A percentile compares a stretch with the other conserved stretches of the same genome.
Conservation (phyloP, 2,113 vertebrate genomes). For the Notarius quadriscutis region DNA sequence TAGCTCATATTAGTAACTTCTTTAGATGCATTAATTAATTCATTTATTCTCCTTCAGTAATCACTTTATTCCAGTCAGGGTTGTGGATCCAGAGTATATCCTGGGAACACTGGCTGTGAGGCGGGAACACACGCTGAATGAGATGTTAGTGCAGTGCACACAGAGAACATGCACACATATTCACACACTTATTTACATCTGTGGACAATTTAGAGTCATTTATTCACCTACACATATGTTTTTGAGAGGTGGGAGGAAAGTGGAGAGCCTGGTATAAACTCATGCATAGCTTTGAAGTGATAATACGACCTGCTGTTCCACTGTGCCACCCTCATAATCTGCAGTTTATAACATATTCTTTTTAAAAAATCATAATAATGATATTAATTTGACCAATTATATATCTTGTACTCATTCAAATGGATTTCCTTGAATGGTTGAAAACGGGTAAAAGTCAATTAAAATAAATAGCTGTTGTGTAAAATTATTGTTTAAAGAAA, state of each 20-base stretch:
- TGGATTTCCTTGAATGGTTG: background rate
- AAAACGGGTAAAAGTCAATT: background rate
- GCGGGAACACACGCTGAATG: background rate
- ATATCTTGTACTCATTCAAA: background rate
- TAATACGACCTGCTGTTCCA: background rate
- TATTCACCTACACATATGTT: background rate
- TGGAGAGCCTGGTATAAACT: background rate
- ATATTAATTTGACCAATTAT: background rate
- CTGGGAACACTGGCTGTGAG: background rate
- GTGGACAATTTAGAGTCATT: no score
- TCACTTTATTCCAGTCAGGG: background rate
- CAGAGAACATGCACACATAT: background rate
- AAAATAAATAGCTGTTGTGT: background rate
- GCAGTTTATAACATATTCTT: background rate
- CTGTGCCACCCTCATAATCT: background rate
- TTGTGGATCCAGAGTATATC: background rate
- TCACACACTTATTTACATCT: background rate
- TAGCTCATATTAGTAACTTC: background rate
- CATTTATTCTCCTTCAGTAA: background rate
- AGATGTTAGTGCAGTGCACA: background rate
- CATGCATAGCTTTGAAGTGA: background rate
- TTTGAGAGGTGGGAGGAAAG: background rate
- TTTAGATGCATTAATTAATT: background rate
- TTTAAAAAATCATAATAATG: background rate
- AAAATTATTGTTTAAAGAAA: background rate